Base-by-base conservation (phyloP, 2,888 invertebrate genomes). In the Drosophila glabriapex region DNA sequence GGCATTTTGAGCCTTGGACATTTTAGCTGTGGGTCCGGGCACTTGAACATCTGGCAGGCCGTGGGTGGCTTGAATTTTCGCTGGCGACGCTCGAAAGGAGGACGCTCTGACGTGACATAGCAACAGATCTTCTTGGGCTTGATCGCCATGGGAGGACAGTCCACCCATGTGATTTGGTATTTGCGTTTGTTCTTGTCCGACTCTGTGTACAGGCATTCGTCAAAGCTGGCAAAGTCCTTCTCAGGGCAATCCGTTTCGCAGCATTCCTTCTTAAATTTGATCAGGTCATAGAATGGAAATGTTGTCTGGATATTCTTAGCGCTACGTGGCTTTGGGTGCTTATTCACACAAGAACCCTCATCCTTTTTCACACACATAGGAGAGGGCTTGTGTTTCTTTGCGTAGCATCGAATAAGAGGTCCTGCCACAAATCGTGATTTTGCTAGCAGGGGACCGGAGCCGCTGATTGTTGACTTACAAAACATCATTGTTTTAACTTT, bases 151-250 rank as follows among this genome's bases (percentile, higher is more conserved):
- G 77, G 58, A 0, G 92, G 90, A 53, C 91, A 92, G 41, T 88
- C 85, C 0, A 83, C 68, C 92, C 92, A 92, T 2, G 92, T 92
- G 12, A 91, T 71, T 58, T 91, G 92, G 39, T 91, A 91, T 10
- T 75, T 43, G 4, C 92, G 82, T 4, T 76, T 80, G 2, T 74
- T 79, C 53, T 91, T 91, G 29, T 92, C 85, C 0, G 87, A 80
- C 28, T 69, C 71, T 43, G 70, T 58, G 29, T 78, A 81, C 2
- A 81, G 16, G 19, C 85, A 85, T 14, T 67, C 53, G 33, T 87
- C 84, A 31, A 82, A 85, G 4, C 68, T 61, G 0, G 80, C 71
- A 35, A 78, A 61, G 4, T 80, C 72, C 0, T 50, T 46, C 2
- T 89, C 70, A 16, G 46, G 55, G 49, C 90, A 91, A 0, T 59